A percentile compares a stretch with the other conserved stretches of the same genome.
These are phyloP conservation scores for Corythornis leucogaster DNA, from an alignment of 2,797 vertebrate species.

Conservation along the genomic window DNA sequence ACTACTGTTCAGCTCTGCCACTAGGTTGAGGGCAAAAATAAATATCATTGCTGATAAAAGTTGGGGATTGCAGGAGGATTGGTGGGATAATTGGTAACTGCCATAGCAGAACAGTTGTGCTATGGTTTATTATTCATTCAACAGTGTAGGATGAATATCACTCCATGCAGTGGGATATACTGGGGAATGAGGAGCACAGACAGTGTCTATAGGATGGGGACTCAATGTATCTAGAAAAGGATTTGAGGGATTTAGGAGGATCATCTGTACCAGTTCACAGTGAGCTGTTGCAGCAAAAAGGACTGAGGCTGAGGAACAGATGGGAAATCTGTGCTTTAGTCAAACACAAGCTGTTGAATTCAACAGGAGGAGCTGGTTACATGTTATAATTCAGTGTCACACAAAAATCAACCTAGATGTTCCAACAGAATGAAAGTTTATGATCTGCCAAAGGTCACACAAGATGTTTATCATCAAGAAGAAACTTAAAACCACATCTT, in stretches of 20 bases:
- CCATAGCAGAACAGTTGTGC: not conserved
- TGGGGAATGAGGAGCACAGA: not conserved
- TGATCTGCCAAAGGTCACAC: not conserved
- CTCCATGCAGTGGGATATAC: not conserved
- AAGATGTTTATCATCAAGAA: not conserved
- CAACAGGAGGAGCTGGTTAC: constrained; percentile 27
- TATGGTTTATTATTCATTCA: not conserved
- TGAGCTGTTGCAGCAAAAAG: constrained; percentile 17
- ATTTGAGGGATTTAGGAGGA: constrained; percentile 25
- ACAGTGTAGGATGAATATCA: not conserved
- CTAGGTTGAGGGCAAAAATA: not conserved
- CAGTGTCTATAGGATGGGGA: not conserved
- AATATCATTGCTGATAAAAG: not conserved
- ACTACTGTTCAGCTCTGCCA: not conserved
- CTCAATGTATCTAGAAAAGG: not conserved
- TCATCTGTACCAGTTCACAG: constrained; percentile 2
- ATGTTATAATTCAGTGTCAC: constrained; percentile 19
- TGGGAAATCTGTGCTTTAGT: constrained; percentile 48
- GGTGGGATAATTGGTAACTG: not conserved
- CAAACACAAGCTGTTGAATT: constrained; percentile 57
- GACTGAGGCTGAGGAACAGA: constrained; percentile 49
- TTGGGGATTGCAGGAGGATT: not conserved
- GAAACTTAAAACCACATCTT: not conserved
- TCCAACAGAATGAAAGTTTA: not conserved
- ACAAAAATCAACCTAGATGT: not conserved